Evolutionary conservation across 1,140 invertebrate genomes (phyloP).

Genomic region (Pseudomyrmex cubaensis): DNA sequence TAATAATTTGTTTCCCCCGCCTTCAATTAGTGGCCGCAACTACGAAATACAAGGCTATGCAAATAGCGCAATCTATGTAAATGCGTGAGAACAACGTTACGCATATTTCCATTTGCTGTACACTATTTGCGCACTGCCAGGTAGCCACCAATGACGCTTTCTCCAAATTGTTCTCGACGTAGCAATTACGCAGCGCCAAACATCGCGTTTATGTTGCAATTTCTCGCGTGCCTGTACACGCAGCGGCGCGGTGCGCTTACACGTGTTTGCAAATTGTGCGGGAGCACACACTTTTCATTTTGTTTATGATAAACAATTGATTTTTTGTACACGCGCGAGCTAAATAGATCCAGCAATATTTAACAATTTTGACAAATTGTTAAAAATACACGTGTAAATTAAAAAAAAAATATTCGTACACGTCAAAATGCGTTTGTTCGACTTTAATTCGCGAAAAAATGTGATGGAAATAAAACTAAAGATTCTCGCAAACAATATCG

Average conservation of each 20-base stretch:
- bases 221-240: slow-evolving; percentile 24
- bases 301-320: slow-evolving; percentile 3
- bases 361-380: background rate
- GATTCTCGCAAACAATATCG: too few species aligned
- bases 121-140: slow-evolving; percentile 41
- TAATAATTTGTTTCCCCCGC: slow-evolving; percentile 32
- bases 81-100: slow-evolving; percentile 55
- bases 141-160: slow-evolving; percentile 56
- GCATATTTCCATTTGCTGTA: slow-evolving; percentile 42
- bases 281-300: slow-evolving; percentile 3
- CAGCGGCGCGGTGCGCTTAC: background rate
- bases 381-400: background rate
- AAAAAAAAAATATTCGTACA: background rate
- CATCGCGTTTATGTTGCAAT: slow-evolving; percentile 70
- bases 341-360: background rate
- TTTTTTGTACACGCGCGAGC: background rate
- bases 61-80: slow-evolving; percentile 58
- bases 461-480: too few species aligned
- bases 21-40: slow-evolving; percentile 5
- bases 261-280: background rate
- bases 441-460: background rate
- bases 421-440: background rate
- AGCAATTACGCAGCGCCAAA: slow-evolving; percentile 60
- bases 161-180: slow-evolving; percentile 56
- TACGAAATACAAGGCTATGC: slow-evolving; percentile 41